Evolutionary conservation across 2,888 invertebrate genomes (phyloP).

Genomic region (Eristalinus sepulchralis): DNA sequence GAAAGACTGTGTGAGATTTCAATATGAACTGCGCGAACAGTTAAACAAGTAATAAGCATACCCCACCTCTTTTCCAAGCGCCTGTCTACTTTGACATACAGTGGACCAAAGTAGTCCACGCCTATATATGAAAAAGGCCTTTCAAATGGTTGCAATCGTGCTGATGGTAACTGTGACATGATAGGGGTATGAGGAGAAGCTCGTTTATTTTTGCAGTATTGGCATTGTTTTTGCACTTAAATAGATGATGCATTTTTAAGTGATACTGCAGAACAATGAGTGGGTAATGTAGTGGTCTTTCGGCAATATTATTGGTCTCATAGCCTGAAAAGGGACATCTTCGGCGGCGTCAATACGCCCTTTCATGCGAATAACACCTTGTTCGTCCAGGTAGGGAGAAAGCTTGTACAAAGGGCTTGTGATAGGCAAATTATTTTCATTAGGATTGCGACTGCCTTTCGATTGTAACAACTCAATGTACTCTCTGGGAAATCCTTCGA

Average conservation of each 20-base stretch:
- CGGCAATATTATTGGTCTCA: slow-evolving; percentile 48
- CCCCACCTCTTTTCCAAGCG: slow-evolving; percentile 15
- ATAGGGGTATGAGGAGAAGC: no score
- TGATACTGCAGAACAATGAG: no score
- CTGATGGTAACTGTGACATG: no score
- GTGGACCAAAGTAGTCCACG: no score
- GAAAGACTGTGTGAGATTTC: slow-evolving; percentile 40
- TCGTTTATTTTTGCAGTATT: no score
- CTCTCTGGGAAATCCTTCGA: not conserved
- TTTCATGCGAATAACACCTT: slow-evolving; percentile 12
- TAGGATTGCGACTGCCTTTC: not conserved
- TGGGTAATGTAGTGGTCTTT: slow-evolving; percentile 41
- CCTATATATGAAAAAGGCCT: no score
- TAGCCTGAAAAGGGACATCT: slow-evolving; percentile 24
- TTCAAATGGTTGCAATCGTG: no score
- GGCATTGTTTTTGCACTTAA: not conserved
- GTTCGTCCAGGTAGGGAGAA: slow-evolving; percentile 34
- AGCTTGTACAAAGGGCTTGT: slow-evolving; percentile 14
- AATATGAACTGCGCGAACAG: slow-evolving; percentile 31
- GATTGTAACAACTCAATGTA: not conserved
- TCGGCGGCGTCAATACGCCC: slow-evolving; percentile 44
- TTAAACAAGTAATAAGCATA: slow-evolving; percentile 55
- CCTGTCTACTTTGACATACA: no score
- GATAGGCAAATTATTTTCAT: not conserved
- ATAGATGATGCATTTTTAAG: slow-evolving; percentile 35